Conservation (phyloP, 1,140 invertebrate species). For the Camponotus vicinus region DNA sequence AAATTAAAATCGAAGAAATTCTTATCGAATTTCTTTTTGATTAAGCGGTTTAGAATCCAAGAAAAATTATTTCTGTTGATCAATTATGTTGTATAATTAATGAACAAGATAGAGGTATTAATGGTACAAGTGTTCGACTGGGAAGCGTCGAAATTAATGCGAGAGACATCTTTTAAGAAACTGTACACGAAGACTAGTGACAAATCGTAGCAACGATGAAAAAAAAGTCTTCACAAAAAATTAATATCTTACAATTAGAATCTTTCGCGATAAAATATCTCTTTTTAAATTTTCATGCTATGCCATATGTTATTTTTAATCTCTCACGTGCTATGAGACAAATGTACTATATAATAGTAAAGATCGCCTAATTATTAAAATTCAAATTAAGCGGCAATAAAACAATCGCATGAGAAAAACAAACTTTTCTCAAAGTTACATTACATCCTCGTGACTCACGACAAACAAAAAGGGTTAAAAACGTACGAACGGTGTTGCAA, state of each 20-base stretch:
- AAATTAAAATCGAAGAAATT: no score
- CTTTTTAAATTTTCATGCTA: background rate
- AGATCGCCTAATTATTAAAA: background rate
- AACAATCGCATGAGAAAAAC: background rate
- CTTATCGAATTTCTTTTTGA: background rate
- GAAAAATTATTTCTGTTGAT: background rate
- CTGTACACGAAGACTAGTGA: background rate
- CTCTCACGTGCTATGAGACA: background rate
- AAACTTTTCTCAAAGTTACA: background rate
- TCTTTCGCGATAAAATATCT: background rate
- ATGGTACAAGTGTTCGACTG: background rate
- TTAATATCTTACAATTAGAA: constrained; percentile 20
- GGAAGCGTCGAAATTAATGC: constrained; percentile 16
- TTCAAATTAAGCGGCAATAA: background rate
- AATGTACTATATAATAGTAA: background rate
- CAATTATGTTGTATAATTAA: constrained; percentile 5
- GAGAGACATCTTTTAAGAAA: background rate
- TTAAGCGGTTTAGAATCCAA: background rate
- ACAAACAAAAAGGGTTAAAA: background rate
- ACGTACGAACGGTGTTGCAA: background rate
- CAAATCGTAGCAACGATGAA: background rate
- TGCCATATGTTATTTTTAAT: constrained; percentile 7
- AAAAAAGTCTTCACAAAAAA: background rate
- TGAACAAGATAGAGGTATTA: background rate
- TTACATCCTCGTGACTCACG: background rate